These are phyloP conservation scores for Sturnira hondurensis DNA, from an alignment of 2,113 vertebrate species.

Conservation along the genomic window DNA sequence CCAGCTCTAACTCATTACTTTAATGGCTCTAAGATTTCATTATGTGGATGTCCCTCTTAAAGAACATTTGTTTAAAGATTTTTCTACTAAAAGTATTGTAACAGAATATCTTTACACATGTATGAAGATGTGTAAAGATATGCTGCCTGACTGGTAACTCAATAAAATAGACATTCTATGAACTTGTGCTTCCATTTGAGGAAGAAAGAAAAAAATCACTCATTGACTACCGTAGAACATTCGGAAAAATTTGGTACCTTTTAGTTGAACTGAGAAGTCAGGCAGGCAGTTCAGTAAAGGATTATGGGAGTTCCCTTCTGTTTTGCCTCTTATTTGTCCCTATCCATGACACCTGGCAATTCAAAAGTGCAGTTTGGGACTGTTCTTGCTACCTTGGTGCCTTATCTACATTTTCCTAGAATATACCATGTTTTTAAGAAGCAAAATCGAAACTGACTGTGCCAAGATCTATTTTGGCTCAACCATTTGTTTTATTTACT, in stretches of 20 bases:
- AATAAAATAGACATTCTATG: neutral
- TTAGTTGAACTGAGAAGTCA: neutral
- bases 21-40: neutral
- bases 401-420: neutral
- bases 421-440: neutral
- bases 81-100: neutral
- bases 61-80: neutral
- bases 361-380: neutral
- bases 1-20: neutral
- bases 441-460: neutral
- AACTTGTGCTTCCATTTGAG: neutral
- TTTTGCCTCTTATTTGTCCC: neutral
- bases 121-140: neutral
- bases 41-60: constrained; percentile 12
- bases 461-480: neutral
- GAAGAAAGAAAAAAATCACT: neutral
- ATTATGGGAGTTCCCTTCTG: neutral
- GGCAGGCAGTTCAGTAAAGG: neutral
- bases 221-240: neutral
- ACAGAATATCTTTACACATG: neutral
- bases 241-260: neutral
- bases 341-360: neutral
- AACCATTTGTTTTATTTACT: neutral
- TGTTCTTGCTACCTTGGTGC: neutral
- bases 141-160: neutral